A percentile compares a stretch with the other conserved stretches of the same genome.
Conservation (phyloP, 2,888 invertebrate species). For the Petrolisthes cinctipes region DNA sequence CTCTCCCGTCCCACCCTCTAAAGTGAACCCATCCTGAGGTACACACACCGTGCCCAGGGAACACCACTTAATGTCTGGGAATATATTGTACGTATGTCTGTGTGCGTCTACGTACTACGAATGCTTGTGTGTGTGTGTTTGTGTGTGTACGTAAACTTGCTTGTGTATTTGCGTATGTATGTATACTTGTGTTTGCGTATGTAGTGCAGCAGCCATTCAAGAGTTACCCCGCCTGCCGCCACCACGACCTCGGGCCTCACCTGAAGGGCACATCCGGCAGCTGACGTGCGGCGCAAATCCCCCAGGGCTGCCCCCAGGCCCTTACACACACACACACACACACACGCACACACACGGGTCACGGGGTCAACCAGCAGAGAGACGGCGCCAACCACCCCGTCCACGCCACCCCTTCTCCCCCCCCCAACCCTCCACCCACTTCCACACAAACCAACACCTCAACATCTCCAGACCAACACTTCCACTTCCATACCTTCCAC, state of each 20-base stretch:
- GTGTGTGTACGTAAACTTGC: background rate
- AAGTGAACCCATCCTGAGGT: no score
- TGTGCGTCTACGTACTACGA: background rate
- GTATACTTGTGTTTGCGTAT: background rate
- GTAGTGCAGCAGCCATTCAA: background rate
- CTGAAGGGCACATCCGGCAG: conserved; percentile 49
- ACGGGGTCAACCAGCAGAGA: conserved; percentile 36
- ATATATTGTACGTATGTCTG: background rate
- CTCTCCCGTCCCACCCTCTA: no score
- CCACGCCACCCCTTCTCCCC: background rate
- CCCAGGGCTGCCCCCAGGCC: conserved; percentile 24
- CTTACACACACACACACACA: conserved; percentile 3
- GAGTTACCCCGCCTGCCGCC: conserved; percentile 37
- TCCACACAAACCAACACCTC: background rate
- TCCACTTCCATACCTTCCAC: no score
- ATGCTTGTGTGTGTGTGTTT: background rate
- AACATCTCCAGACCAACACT: background rate
- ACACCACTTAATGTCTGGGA: background rate
- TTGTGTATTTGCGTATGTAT: background rate
- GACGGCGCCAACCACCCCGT: background rate
- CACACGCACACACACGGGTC: conserved; percentile 18
- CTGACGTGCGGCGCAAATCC: conserved; percentile 30
- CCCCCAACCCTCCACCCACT: background rate
- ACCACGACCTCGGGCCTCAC: conserved; percentile 9
- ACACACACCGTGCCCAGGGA: background rate